Evolutionary conservation across 2,888 invertebrate species (phyloP).

Genomic region (Drosophila differens): DNA sequence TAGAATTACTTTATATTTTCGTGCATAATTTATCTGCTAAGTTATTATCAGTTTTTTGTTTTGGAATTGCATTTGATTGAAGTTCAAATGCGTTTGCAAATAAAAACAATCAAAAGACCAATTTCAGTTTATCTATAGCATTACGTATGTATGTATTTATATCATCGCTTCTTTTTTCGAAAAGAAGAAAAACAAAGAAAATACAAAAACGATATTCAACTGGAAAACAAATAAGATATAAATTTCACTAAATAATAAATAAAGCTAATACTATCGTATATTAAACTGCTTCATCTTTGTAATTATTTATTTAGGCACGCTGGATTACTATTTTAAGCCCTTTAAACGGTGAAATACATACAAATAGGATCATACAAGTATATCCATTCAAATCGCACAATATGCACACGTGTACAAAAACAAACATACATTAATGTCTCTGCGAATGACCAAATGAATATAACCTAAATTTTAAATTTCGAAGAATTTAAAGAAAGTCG

Average conservation of each 20-base stretch:
- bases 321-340: constrained; percentile 50
- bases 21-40: constrained; percentile 35
- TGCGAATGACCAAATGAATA: constrained; percentile 45
- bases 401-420: constrained; percentile 41
- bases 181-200: constrained; percentile 2
- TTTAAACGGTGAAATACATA: constrained; percentile 20
- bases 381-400: constrained; percentile 24
- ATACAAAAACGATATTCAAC: constrained; percentile 16
- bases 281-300: constrained; percentile 46
- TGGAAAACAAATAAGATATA: constrained; percentile 29
- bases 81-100: constrained; percentile 11
- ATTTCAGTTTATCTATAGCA: constrained; percentile 33
- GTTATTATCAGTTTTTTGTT: constrained; percentile 15
- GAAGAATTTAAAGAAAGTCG: constrained; percentile 11
- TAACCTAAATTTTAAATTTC: constrained; percentile 16
- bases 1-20: constrained; percentile 40
- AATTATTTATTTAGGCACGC: constrained; percentile 58
- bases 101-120: constrained; percentile 14
- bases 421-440: constrained; percentile 7
- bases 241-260: constrained; percentile 57
- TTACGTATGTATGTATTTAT: constrained; percentile 33
- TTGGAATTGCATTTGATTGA: constrained; percentile 12
- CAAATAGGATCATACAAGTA: constrained; percentile 29
- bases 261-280: constrained; percentile 43
- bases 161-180: constrained; percentile 10